Evolutionary conservation across 2,888 invertebrate genomes (phyloP).

Genomic region (Acronicta psi): DNA sequence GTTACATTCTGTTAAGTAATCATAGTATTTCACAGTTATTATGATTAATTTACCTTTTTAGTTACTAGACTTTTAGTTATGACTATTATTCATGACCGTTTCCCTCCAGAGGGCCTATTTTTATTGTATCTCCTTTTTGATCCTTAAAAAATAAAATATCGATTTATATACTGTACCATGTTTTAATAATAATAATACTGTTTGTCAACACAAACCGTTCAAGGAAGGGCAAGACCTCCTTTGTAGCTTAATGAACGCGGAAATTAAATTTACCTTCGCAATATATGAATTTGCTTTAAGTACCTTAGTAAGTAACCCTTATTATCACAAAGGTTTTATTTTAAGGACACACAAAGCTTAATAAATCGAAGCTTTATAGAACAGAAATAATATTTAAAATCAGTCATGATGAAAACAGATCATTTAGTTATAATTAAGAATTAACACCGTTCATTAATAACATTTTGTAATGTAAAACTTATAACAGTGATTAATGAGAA

Average conservation of each 20-base stretch:
- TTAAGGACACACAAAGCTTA: not conserved
- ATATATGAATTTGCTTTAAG: slow-evolving; percentile 22
- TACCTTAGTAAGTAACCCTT: slow-evolving; percentile 3
- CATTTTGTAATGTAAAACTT: not conserved
- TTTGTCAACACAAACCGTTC: not conserved
- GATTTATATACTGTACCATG: no score
- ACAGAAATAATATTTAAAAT: no score
- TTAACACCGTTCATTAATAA: not conserved
- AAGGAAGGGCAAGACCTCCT: slow-evolving; percentile 6
- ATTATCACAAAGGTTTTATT: slow-evolving; percentile 5
- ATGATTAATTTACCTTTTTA: no score
- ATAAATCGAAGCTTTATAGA: not conserved
- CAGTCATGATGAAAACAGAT: no score
- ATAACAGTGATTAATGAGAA: slow-evolving; percentile 19
- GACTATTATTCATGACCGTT: no score
- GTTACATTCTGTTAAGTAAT: no score
- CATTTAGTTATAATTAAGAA: not conserved
- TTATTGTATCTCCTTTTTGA: no score
- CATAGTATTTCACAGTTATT: no score
- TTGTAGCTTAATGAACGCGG: slow-evolving; percentile 19
- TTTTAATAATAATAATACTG: no score
- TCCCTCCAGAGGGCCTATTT: no score
- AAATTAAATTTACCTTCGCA: slow-evolving; percentile 19
- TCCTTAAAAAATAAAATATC: no score
- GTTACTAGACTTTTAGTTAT: no score